Conservation (phyloP, 2,888 invertebrate genomes). For the Lepidochitona cinerea region DNA sequence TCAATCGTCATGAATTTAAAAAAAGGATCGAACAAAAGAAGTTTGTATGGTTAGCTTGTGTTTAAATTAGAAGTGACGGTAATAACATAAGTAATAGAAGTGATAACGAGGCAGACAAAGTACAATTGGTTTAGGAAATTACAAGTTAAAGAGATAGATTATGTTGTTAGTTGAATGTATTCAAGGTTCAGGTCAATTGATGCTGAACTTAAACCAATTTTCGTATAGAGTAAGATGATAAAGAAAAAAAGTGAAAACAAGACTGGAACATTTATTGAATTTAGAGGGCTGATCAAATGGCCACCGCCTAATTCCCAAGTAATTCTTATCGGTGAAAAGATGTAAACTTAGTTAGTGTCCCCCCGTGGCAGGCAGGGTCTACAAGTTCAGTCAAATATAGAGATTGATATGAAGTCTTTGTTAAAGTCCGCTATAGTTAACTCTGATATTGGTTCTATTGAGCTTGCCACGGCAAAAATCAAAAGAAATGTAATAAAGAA, state of each 20-base stretch:
- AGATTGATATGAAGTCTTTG: not conserved
- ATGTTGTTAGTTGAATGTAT: too few species aligned
- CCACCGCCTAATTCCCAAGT: not conserved
- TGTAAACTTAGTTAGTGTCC: not conserved
- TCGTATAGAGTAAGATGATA: too few species aligned
- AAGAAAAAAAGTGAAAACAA: not conserved
- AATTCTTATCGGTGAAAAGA: not conserved
- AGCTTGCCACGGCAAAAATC: slow-evolving; percentile 1
- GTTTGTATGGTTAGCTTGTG: too few species aligned
- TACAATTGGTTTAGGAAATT: too few species aligned
- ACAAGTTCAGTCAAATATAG: not conserved
- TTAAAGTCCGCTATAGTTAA: not conserved
- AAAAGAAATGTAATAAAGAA: slow-evolving; percentile 7
- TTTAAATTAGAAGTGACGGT: too few species aligned
- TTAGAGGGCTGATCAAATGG: not conserved
- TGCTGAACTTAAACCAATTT: too few species aligned
- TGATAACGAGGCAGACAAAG: too few species aligned
- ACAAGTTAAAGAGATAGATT: too few species aligned
- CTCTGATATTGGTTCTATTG: not conserved
- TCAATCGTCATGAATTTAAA: too few species aligned
- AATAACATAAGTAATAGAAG: too few species aligned
- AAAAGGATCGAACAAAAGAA: too few species aligned
- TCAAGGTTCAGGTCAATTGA: too few species aligned
- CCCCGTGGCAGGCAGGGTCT: not conserved
- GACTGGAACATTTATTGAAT: not conserved